Base-by-base conservation (phyloP, 2,113 vertebrate species). In the Limnothrissa miodon region DNA sequence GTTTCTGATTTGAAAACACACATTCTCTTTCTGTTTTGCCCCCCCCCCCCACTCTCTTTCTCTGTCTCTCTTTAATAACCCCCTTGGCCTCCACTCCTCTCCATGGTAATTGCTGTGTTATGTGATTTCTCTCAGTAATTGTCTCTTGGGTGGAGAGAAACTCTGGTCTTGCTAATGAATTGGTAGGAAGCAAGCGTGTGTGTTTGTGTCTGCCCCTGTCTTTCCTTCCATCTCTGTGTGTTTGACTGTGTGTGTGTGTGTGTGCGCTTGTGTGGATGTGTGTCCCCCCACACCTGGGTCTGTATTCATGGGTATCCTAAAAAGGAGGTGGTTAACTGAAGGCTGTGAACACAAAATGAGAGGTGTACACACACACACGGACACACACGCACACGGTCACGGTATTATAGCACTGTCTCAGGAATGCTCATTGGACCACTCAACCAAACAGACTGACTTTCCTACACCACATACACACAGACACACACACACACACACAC, bases 41-140 rank as follows among this genome's bases (percentile, higher is more conserved):
- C n/a, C n/a, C n/a, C n/a, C n/a, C n/a, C n/a, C 59, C 9, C 59
- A 29, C 23, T 70, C 62, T 70, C 33, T 74, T 33, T 74, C 29
- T 74, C 11, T 74, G 29, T 74, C 29, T 33, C 5, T 46, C n/a
- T 66, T 83, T 83, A 86, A 81, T 81, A 56, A 66, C 25, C 46
- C 74, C 39, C 46, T 17, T 42, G 39, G 44, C 80, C 66, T 39
- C 39, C 39, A 25, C 45, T n/a, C 59, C 39, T 62, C 25, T 19
- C 29, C 48, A 44, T 83, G 45, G 85, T 84, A 82, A 79, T 84
- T 82, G 44, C 46, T 44, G 78, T 42, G 80, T 81, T 81, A 79
- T 48, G 53, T 78, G 83, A 84, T 81, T 84, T 86, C 45, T 53
- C 59, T 79, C 80, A 80, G 82, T 83, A 86, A 83, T 80, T 48